phyloP scores from a whole-genome alignment of 2,888 invertebrate genomes.

The Diadromus collaris region DNA sequence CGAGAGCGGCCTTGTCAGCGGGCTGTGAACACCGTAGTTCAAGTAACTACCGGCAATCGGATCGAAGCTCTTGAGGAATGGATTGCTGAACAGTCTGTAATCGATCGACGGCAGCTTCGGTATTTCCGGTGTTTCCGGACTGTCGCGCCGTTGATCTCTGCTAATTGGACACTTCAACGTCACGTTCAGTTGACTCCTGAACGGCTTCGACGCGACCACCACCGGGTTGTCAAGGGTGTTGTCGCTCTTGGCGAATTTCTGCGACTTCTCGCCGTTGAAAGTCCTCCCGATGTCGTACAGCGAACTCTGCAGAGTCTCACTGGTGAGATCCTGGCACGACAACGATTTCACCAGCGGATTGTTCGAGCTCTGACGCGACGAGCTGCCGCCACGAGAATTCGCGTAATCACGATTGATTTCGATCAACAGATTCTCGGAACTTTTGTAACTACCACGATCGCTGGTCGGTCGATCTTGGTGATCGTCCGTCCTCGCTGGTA shows the following conservation, averaged over 20 bases:
- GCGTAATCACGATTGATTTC: not conserved
- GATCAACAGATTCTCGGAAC: constrained; percentile 71
- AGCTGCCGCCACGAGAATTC: constrained; percentile 45
- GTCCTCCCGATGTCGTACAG: constrained; percentile 63
- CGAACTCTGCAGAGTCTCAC: constrained; percentile 60
- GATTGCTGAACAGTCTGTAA: constrained; percentile 72
- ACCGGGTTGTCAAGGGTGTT: constrained; percentile 68
- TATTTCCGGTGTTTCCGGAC: constrained; percentile 72
- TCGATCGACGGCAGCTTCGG: constrained; percentile 72
- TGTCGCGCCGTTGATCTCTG: constrained; percentile 40
- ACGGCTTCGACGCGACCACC: constrained; percentile 69
- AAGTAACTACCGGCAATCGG: constrained; percentile 54
- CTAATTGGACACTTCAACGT: constrained; percentile 68
- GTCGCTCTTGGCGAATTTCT: constrained; percentile 72
- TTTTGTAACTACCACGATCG: constrained; percentile 68
- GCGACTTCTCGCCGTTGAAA: constrained; percentile 64
- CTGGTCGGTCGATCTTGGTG: not conserved
- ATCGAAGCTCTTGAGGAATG: constrained; percentile 74
- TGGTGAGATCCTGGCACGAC: constrained; percentile 75
- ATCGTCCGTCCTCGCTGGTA: not conserved
- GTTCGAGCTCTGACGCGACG: constrained; percentile 55
- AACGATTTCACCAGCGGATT: constrained; percentile 72
- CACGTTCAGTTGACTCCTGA: constrained; percentile 77
- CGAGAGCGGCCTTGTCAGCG: constrained; percentile 70
- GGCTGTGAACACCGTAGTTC: constrained; percentile 60